phyloP scores from a whole-genome alignment of 2,113 vertebrate genomes.

The Isurus oxyrinchus region DNA sequence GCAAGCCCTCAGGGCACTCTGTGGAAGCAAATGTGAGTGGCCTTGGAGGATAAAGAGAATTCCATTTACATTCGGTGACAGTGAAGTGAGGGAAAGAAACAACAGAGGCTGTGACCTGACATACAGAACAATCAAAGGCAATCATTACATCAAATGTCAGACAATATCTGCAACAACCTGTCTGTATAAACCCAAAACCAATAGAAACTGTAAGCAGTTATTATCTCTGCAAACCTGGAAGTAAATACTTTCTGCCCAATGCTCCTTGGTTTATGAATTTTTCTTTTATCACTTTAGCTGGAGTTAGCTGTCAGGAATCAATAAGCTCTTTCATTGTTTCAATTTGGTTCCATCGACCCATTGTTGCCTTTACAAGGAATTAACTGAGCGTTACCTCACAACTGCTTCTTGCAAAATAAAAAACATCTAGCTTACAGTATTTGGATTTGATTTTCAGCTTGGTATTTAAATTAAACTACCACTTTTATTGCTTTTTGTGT shows the following conservation, averaged over 20 bases:
- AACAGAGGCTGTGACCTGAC: background rate
- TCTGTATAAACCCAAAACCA: background rate
- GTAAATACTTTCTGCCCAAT: background rate
- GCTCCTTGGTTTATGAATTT: background rate
- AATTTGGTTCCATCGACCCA: too few relatives aligned
- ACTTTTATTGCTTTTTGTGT: too few relatives aligned
- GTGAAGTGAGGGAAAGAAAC: background rate
- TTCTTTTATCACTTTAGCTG: background rate
- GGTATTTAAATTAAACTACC: too few relatives aligned
- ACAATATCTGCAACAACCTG: too few relatives aligned
- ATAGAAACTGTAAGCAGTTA: background rate
- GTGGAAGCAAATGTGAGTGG: slow-evolving; percentile 45
- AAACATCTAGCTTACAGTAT: too few relatives aligned
- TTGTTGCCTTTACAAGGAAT: too few relatives aligned
- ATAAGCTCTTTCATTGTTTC: too few relatives aligned
- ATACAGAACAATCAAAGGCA: background rate
- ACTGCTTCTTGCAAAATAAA: too few relatives aligned
- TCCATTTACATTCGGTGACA: background rate
- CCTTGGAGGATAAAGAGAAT: slow-evolving; percentile 42
- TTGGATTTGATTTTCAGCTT: too few relatives aligned
- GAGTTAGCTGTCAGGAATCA: too few relatives aligned
- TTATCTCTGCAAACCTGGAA: background rate
- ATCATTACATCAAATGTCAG: background rate
- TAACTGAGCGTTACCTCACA: too few relatives aligned
- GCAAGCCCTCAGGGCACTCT: slow-evolving; percentile 49